Base-by-base conservation (phyloP, 1,140 invertebrate species). In the Eupeodes corollae region DNA sequence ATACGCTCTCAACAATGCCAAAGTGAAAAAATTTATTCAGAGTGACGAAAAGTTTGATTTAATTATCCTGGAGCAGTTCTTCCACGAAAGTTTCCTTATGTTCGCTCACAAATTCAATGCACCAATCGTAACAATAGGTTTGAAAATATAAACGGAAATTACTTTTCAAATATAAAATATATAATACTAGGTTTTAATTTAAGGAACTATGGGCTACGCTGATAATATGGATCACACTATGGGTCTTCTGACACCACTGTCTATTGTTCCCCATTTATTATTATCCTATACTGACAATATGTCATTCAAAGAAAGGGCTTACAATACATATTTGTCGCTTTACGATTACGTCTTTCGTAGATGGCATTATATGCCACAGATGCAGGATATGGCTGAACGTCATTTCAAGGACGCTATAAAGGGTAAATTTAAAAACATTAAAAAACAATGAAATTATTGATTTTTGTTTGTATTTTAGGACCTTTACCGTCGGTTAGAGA, bases 31-130 rank as follows among this genome's bases (percentile, higher is more conserved):
- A 3, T 69, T 78, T 10, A 62, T 77, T 11, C 57, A 53, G 12
- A 61, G 68, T 42, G 58, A 71, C 40, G 59, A 55, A 6, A 49
- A 64, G 40, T 77, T 70, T 49, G 75, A 77, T 53, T 46, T 78
- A 11, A 68, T 78, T 3, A 73, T 78, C 5, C 50, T 68, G 42
- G 75, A 77, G 56, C 70, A 75, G 48, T 78, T 77, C 52, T 75
- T 70, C 35, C 73, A 75, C 56, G 74, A 78, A 57, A 69, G 74
- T 6, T 59, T 75, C n/a, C 68, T 74, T 13, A 63, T 71, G 55
- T 67, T 77, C 38, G 74, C 73, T 3, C 66, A 73, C 34, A 76
- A 75, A 50, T 76, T 76, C 51, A 68, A 71, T 13, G 70, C 73
- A 18, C 75, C 74, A 5, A 60, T 77, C 38, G 70, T 69, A 0